Evolutionary conservation across 2,888 invertebrate species (phyloP).

Genomic region (Cephonodes hylas): DNA sequence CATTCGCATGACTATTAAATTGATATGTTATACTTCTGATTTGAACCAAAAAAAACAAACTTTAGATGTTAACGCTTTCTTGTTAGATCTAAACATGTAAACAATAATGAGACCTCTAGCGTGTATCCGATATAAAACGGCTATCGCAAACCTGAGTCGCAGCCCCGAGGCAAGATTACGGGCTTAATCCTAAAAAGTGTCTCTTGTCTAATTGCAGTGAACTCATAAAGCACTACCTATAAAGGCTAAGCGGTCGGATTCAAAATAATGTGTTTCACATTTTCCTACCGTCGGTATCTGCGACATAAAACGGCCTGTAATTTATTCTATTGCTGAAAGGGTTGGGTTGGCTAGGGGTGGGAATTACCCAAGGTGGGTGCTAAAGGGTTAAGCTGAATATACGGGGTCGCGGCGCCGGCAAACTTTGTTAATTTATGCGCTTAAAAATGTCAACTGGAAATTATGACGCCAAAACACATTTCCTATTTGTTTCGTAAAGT

Average conservation of each 20-base stretch:
- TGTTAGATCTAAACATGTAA: no score
- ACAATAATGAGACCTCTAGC: constrained; percentile 19
- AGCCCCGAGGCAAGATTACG: constrained; percentile 46
- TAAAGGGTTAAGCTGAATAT: constrained; percentile 81
- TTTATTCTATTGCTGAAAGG: constrained; percentile 82
- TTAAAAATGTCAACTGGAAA: constrained; percentile 81
- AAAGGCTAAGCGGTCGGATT: constrained; percentile 79
- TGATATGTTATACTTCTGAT: no score
- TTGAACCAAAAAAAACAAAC: no score
- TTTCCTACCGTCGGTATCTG: constrained; percentile 77
- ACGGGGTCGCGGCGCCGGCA: constrained; percentile 74
- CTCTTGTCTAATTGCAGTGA: constrained; percentile 73
- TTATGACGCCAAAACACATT: constrained; percentile 79
- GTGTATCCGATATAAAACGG: constrained; percentile 53
- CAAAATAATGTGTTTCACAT: constrained; percentile 80
- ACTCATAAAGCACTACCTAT: constrained; percentile 76
- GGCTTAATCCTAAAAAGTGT: constrained; percentile 72
- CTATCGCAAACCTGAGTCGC: constrained; percentile 64
- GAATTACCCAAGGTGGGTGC: constrained; percentile 82
- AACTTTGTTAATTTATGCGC: constrained; percentile 81
- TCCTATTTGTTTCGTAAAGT: constrained; percentile 68
- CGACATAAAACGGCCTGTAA: constrained; percentile 80
- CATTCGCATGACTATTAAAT: no score
- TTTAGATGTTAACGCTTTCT: no score
- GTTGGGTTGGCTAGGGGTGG: constrained; percentile 75